Evolutionary conservation across 1,140 invertebrate species (phyloP), one percentile per base, ranked within the genome.

Genomic region (Cydia strobilella): DNA sequence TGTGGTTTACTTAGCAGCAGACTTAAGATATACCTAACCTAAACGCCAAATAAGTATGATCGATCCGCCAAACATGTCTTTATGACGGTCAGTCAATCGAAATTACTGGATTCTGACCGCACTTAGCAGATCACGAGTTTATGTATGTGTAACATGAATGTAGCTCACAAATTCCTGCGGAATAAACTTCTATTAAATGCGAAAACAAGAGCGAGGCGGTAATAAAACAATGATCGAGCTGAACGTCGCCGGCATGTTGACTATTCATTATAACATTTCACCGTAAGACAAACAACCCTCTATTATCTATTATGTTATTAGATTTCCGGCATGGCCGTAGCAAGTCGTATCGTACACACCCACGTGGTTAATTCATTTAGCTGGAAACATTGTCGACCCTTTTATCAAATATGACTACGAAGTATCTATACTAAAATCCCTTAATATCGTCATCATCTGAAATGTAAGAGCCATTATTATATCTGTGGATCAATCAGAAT

Each of bases 241-340:
- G 27, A 69, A 69, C 65, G 65, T 39, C 65, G 65, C 65, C 65
- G 65, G 65, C 65, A 69, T 69, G 65, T 69, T 69, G 65, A 69
- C 65, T 69, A 69, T 69, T 69, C 25, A 69, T 69, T 69, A 69
- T 69, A 69, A 69, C 65, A 69, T 69, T 69, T 69, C 65, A 69
- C 27, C 65, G 65, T 69, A 69, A 69, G 65, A 69, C 65, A 69
- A 69, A 69, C 65, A 69, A 39, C 65, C 65, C 65, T 69, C 65
- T 69, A 69, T 69, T 69, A 69, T 69, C 65, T 69, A 69, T 69
- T 69, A 35, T 69, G 65, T 69, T 69, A 69, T 69, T 69, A 69
- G 65, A 69, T 69, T 69, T 69, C 25, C 65, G 65, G 31, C 65
- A 18, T 69, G 31, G 65, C 31, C 65, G 65, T 69, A 20, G 31